phyloP scores from a whole-genome alignment of 2,888 invertebrate species.

The Stegophylla sp. region DNA sequence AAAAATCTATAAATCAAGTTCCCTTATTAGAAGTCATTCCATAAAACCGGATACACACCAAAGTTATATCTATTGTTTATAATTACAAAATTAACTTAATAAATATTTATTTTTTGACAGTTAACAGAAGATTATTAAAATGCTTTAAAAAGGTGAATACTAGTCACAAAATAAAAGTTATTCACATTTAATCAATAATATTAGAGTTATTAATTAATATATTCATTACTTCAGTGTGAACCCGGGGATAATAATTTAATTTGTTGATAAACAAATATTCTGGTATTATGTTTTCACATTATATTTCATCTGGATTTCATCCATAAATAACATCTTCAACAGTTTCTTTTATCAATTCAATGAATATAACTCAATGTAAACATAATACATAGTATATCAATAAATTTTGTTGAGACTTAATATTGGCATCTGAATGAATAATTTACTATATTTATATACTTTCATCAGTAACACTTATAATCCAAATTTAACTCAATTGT shows the following conservation, averaged over 20 bases:
- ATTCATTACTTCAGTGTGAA: background rate
- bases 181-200: background rate
- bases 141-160: background rate
- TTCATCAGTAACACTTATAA: background rate
- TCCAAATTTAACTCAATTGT: conserved; percentile 38
- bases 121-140: background rate
- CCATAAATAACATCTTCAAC: conserved; percentile 26
- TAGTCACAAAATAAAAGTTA: background rate
- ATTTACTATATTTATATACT: conserved; percentile 14
- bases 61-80: conserved; percentile 8
- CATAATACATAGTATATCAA: conserved; percentile 2
- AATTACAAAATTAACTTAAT: conserved; percentile 1
- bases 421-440: conserved; percentile 31
- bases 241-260: background rate
- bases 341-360: conserved; percentile 36
- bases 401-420: conserved; percentile 15
- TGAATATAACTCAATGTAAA: background rate
- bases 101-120: background rate
- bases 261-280: conserved; percentile 14
- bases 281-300: background rate
- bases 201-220: background rate
- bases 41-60: conserved; percentile 8
- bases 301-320: conserved; percentile 31
- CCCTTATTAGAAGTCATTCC: background rate
- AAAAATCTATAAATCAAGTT: background rate